phyloP scores from a whole-genome alignment of 2,888 invertebrate genomes.

The Linnaemya vulpina region DNA sequence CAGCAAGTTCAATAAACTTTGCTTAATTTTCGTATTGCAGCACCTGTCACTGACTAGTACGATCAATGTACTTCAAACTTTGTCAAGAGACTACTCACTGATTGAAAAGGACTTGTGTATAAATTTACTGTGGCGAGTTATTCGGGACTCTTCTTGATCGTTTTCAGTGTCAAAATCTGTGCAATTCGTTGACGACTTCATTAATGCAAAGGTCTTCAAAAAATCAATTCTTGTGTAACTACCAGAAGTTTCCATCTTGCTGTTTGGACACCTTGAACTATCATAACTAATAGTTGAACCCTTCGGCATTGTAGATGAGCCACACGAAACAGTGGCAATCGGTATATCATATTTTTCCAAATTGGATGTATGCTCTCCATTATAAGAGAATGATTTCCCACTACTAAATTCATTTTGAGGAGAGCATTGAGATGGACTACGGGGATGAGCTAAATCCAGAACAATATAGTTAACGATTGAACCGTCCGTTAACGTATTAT shows the following conservation, averaged over 20 bases:
- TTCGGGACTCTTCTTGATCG: conserved; percentile 89
- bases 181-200: conserved; percentile 85
- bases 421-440: conserved; percentile 76
- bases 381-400: conserved; percentile 71
- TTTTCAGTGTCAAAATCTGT: conserved; percentile 85
- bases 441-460: conserved; percentile 81
- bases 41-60: background rate
- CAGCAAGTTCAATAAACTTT: background rate
- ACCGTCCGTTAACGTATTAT: conserved; percentile 66
- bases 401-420: conserved; percentile 74
- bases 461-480: conserved; percentile 82
- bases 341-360: conserved; percentile 13
- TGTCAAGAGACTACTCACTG: conserved; percentile 83
- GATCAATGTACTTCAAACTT: background rate
- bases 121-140: conserved; percentile 91
- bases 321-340: conserved; percentile 16
- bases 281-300: conserved; percentile 57
- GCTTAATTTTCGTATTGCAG: background rate
- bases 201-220: conserved; percentile 94
- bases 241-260: conserved; percentile 73
- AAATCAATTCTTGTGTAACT: conserved; percentile 90
- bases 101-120: conserved; percentile 86
- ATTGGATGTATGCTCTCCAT: conserved; percentile 2
- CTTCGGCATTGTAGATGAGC: conserved; percentile 65
- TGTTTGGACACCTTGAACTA: conserved; percentile 42